Conservation (phyloP, 2,888 invertebrate genomes). For the Celastrina argiolus region DNA sequence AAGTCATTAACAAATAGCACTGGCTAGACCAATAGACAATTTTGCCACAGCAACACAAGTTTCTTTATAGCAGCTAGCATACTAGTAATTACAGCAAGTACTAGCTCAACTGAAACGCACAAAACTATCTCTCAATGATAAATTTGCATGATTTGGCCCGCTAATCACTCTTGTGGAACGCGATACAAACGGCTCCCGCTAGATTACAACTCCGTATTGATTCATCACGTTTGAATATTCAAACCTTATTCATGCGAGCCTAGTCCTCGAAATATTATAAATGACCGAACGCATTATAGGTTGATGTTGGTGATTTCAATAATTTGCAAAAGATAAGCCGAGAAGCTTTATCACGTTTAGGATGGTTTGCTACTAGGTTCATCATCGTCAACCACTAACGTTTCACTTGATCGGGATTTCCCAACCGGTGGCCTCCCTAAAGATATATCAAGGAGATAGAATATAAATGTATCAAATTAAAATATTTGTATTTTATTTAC, state of each 20-base stretch:
- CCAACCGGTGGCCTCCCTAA: no score
- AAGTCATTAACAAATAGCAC: no score
- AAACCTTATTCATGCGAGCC: slow-evolving; percentile 30
- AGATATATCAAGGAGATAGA: no score
- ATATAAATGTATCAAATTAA: no score
- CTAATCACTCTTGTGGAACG: slow-evolving; percentile 38
- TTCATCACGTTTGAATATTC: slow-evolving; percentile 33
- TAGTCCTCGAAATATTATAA: slow-evolving; percentile 10
- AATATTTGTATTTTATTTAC: no score
- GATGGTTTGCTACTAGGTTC: no score
- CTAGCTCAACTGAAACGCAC: slow-evolving; percentile 28
- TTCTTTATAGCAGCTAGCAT: no score
- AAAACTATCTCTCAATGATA: slow-evolving; percentile 36
- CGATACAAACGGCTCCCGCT: slow-evolving; percentile 35
- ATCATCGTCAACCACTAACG: no score
- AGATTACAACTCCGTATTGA: slow-evolving; percentile 34
- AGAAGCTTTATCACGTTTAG: not conserved
- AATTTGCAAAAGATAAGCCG: not conserved
- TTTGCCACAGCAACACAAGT: no score
- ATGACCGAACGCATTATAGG: not conserved
- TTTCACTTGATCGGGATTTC: no score
- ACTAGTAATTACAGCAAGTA: not conserved
- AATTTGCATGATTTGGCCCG: slow-evolving; percentile 41
- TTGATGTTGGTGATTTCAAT: not conserved
- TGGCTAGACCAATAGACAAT: no score